Evolutionary conservation across 1,140 invertebrate genomes (phyloP), one percentile per base, ranked within the genome.

Genomic region (Eriosoma lanigerum): DNA sequence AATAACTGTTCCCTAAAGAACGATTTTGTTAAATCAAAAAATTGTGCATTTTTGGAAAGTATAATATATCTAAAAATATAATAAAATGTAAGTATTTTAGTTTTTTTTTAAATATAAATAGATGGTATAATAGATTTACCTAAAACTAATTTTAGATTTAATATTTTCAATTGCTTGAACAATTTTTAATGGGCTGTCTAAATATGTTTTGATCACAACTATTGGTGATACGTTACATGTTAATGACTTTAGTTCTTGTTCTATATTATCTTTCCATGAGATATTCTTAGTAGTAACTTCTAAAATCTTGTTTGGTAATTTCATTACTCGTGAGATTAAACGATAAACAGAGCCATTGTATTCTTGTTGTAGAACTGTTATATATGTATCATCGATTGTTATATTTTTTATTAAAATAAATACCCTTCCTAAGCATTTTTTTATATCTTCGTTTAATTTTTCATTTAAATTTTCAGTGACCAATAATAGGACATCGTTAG

Each of bases 1-100:
- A 78, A 78, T 12, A 78, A 8, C 26, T 78, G 75, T 19, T 78
- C 75, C 4, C 75, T 78, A 62, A 62, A 78, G 56, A 78, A 78
- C 0, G 12, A 19, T n/a, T 78, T 78, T 1, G 75, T 78, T 17
- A 78, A 60, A 58, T 78, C 75, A 48, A 78, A 76, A 17, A 17
- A 17, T 46, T 44, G 38, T 48, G 24, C 13, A 12, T 3, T 32
- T 29, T 78, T 24, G 0, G 24, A 62, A 29, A 62, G 56, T 26
- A 78, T 12, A n/a, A 78, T 38, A n/a, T 78, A 78, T 26, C 75
- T 78, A 48, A 21, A 75, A 76, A 44, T 56, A 1, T 48, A 60
- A n/a, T 13, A 0, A 58, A 29, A 48, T 3, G 0, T 50, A 1
- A 72, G 29, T 72, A 15, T 0, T n/a, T 26, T 10, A 70, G 52